These are phyloP conservation scores for Bovichtus diacanthus DNA, from an alignment of 2,797 vertebrate species.

Conservation along the genomic window DNA sequence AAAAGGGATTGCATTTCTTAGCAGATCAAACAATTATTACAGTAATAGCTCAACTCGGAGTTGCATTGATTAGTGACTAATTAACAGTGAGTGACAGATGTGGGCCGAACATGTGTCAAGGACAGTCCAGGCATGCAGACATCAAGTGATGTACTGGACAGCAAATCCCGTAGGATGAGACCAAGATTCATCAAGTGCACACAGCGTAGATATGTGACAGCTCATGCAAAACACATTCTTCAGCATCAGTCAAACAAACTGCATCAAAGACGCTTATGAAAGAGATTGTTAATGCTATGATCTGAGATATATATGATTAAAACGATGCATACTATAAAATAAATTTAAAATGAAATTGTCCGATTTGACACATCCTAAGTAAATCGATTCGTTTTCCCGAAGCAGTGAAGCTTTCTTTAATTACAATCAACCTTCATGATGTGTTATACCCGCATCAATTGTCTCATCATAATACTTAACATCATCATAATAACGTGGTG, in stretches of 20 bases:
- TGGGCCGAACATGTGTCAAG: conserved; percentile 41
- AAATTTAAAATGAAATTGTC: neutral
- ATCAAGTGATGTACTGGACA: conserved; percentile 24
- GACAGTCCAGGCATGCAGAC: conserved; percentile 6
- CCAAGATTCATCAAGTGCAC: conserved; percentile 1
- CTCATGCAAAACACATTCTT: conserved; percentile 38
- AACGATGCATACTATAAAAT: neutral
- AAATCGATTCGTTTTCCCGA: neutral
- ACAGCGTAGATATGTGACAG: neutral
- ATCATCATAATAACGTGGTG: neutral
- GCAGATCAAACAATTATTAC: conserved; percentile 42
- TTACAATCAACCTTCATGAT: neutral
- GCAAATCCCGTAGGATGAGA: conserved; percentile 16
- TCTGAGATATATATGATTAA: neutral
- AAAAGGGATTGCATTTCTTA: conserved; percentile 33
- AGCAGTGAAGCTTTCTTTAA: neutral
- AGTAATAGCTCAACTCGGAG: conserved; percentile 16
- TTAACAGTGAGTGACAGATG: conserved; percentile 56
- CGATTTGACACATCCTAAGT: neutral
- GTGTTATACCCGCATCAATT: neutral
- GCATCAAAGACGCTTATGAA: neutral
- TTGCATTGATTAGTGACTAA: conserved; percentile 40
- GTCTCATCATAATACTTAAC: neutral
- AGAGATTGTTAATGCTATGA: neutral
- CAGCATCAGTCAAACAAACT: neutral